Conservation (phyloP, 2,113 vertebrate species). For the Sapayoa aenigma region DNA sequence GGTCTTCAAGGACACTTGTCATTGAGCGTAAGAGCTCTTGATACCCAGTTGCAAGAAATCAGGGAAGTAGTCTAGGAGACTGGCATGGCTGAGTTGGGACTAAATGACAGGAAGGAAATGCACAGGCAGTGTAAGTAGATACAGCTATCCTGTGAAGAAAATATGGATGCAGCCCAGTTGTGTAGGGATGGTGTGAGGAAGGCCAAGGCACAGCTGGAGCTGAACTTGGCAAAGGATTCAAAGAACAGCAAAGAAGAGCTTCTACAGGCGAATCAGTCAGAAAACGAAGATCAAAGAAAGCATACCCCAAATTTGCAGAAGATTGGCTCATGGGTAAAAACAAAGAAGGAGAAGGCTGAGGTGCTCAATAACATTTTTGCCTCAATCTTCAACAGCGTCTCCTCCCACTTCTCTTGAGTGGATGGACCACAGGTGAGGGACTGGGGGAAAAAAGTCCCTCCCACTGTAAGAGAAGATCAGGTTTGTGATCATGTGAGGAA, state of each 20-base stretch:
- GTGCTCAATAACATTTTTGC: neutral
- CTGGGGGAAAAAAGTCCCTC: neutral
- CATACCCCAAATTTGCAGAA: neutral
- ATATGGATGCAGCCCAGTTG: neutral
- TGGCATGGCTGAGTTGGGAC: neutral
- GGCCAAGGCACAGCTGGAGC: neutral
- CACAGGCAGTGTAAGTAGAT: neutral
- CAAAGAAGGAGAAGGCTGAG: neutral
- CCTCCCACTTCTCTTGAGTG: neutral
- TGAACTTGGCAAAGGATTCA: neutral
- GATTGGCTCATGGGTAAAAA: neutral
- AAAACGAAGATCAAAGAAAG: neutral
- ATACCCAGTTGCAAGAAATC: neutral
- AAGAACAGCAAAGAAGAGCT: neutral
- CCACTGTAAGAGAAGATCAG: neutral
- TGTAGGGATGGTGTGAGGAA: neutral
- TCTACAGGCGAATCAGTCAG: neutral
- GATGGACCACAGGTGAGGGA: neutral
- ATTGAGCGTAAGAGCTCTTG: neutral
- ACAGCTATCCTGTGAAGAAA: neutral
- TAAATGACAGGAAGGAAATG: neutral
- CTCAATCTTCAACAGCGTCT: neutral
- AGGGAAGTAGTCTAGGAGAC: neutral
- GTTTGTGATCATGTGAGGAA: neutral
- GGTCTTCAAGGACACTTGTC: neutral